Percentiles rank a stretch among this genome's conserved stretches.
phyloP scores from a whole-genome alignment of 2,797 vertebrate genomes.

The Periparus ater region DNA sequence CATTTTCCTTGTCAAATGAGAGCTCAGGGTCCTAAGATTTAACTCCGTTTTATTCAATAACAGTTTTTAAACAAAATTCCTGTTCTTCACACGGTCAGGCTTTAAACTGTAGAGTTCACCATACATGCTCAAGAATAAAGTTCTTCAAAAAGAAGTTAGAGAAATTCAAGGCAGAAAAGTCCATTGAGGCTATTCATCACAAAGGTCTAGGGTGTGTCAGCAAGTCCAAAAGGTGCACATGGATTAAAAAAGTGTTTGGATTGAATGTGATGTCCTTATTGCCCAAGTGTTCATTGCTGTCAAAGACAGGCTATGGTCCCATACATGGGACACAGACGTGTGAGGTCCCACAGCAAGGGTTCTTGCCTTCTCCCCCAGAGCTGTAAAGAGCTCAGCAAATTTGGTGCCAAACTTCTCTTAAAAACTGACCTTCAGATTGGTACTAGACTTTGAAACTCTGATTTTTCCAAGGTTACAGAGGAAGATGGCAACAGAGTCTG shows the following conservation, averaged over 20 bases:
- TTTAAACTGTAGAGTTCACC: neutral
- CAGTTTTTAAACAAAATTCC: neutral
- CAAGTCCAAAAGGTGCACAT: neutral
- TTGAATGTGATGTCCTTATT: neutral
- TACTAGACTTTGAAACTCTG: neutral
- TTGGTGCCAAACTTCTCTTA: neutral
- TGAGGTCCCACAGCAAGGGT: neutral
- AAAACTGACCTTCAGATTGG: neutral
- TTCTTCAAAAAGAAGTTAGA: neutral
- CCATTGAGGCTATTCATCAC: neutral
- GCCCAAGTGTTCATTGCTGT: neutral
- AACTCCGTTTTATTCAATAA: neutral
- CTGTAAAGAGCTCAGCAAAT: neutral
- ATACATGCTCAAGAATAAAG: neutral
- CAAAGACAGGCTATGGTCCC: neutral
- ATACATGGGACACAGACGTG: fast-evolving
- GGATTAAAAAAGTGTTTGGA: neutral
- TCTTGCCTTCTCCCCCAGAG: neutral
- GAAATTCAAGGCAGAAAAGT: neutral
- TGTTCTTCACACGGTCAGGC: neutral
- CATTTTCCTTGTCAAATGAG: neutral
- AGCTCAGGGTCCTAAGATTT: neutral
- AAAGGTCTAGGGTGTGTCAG: neutral
- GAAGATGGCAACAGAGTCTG: neutral
- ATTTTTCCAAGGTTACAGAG: neutral